phyloP scores from a whole-genome alignment of 2,888 invertebrate species.

The Athalia rosae region DNA sequence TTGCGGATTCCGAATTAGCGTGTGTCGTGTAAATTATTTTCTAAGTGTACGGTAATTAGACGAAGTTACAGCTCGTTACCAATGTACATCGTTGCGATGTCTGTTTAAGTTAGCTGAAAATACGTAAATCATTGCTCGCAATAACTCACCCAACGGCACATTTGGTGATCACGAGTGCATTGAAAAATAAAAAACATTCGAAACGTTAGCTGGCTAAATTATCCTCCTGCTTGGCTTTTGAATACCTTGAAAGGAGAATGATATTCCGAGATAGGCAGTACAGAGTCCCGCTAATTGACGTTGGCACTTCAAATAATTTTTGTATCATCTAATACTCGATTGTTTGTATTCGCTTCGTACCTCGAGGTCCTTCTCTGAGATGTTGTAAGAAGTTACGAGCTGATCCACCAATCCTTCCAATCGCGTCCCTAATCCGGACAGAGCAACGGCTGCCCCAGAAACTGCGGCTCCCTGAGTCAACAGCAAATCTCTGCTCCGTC shows the following conservation, averaged over 20 bases:
- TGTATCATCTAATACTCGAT: not conserved
- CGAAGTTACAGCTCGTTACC: not conserved
- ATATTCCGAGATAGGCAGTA: too few relatives aligned
- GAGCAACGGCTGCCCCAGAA: slow-evolving; percentile 81
- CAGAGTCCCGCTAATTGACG: too few relatives aligned
- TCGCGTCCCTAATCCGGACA: slow-evolving; percentile 81
- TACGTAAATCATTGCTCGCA: not conserved
- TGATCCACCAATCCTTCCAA: slow-evolving; percentile 84
- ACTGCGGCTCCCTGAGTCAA: slow-evolving; percentile 83
- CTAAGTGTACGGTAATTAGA: not conserved
- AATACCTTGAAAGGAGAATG: not conserved
- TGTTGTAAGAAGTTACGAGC: slow-evolving; percentile 82
- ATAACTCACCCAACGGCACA: slow-evolving; percentile 38
- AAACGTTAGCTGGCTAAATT: not conserved
- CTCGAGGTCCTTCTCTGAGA: slow-evolving; percentile 85
- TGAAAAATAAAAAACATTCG: not conserved
- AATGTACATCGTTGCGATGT: not conserved
- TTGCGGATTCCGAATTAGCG: not conserved
- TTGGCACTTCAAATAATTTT: not conserved
- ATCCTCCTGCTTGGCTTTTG: slow-evolving; percentile 35
- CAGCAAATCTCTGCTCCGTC: slow-evolving; percentile 79
- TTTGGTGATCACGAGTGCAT: slow-evolving; percentile 28
- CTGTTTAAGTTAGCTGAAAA: not conserved
- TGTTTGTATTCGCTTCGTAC: slow-evolving; percentile 68
- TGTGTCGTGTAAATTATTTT: slow-evolving; percentile 10